Conservation (phyloP, 2,888 invertebrate genomes). For the Pandemis heparana region DNA sequence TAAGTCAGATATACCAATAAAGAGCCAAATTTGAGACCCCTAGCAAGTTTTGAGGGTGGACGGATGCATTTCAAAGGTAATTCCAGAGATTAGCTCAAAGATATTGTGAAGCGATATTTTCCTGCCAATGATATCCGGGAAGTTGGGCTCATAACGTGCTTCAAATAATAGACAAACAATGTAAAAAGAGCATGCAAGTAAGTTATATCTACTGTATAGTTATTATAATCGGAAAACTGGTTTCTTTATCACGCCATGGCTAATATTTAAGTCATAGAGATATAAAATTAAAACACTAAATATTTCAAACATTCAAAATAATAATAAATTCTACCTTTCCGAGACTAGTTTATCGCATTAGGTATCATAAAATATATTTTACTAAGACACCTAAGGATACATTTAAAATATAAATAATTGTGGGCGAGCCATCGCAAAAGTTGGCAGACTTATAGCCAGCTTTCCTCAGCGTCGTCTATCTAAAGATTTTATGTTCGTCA, state of each 20-base stretch:
- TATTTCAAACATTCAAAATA: background rate
- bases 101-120: background rate
- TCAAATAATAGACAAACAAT: background rate
- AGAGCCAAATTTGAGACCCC: background rate
- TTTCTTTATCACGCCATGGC: conserved; percentile 1
- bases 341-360: conserved; percentile 5
- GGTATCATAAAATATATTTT: conserved; percentile 7
- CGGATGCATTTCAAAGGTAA: background rate
- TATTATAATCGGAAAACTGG: background rate
- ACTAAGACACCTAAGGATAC: conserved; percentile 7
- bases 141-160: too few relatives aligned
- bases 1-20: background rate
- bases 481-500: conserved; percentile 72
- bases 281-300: conserved; percentile 1
- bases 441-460: conserved; percentile 65
- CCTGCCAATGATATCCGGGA: too few relatives aligned
- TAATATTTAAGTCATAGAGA: conserved; percentile 1
- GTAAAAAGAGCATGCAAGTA: background rate
- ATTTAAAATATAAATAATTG: conserved; percentile 49
- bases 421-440: conserved; percentile 81
- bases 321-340: background rate
- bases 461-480: conserved; percentile 75
- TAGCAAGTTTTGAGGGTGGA: conserved; percentile 1
- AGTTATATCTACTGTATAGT: background rate
- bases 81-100: background rate